Percentiles rank a stretch among this genome's conserved stretches.
These are phyloP conservation scores for Vombatus ursinus DNA, from an alignment of 2,113 vertebrate genomes.

Conservation along the genomic window DNA sequence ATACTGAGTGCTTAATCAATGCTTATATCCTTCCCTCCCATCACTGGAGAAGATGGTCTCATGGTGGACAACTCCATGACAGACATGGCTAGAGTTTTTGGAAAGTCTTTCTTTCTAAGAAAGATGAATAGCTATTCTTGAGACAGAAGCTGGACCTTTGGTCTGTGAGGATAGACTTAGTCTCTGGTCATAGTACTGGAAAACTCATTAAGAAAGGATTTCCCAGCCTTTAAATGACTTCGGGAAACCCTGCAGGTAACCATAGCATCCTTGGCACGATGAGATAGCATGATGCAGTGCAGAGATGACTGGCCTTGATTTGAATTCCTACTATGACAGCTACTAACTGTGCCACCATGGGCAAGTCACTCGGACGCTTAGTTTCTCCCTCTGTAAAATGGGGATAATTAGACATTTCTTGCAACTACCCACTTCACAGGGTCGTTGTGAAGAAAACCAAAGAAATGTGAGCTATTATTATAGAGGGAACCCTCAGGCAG, in stretches of 20 bases:
- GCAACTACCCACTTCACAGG: not conserved
- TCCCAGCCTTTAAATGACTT: not conserved
- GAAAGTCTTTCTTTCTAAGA: not conserved
- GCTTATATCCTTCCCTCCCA: not conserved
- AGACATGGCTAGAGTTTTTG: not conserved
- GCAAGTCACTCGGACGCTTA: not conserved
- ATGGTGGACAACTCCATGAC: not conserved
- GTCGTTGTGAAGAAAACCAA: not conserved
- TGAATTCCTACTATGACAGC: not conserved
- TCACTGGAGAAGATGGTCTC: not conserved
- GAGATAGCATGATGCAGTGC: not conserved
- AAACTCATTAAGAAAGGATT: not conserved
- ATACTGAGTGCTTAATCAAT: not conserved
- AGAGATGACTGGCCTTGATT: not conserved
- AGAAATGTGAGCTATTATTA: not conserved
- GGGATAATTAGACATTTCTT: not conserved
- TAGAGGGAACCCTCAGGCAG: not conserved
- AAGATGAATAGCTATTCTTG: not conserved
- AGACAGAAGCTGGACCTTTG: not conserved
- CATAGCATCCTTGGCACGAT: not conserved
- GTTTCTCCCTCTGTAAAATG: not conserved
- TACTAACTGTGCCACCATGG: not conserved
- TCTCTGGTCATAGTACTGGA: not conserved
- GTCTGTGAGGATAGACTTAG: not conserved
- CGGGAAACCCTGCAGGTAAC: not conserved